Evolutionary conservation across 2,113 vertebrate genomes (phyloP), one percentile per base, ranked within the genome.

Genomic region (Odontophorus gujanensis): DNA sequence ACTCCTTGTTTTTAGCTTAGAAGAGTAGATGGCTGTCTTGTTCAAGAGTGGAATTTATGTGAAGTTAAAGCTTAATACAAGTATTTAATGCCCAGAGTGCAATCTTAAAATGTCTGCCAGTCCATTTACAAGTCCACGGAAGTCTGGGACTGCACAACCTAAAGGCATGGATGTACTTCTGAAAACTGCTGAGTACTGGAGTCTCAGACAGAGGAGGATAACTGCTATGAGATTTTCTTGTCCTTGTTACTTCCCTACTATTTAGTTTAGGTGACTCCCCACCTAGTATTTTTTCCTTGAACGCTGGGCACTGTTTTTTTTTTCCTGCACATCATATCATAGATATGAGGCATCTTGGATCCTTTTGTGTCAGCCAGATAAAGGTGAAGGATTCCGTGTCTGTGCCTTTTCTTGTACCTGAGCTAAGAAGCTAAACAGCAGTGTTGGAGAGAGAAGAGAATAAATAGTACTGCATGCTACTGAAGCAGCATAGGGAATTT

Each of bases 401-500:
- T 85, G 25, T 81, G 58, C 28, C 32, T 87, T 81, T 93, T 81
- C 58, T 76, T 91, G 40, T 63, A 71, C 47, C 50, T 82, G 13
- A 71, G 45, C 21, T 67, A 63, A 91, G 77, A 81, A 57, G 38
- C 57, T 81, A 47, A 90, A 90, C 43, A 93, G 55, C 62, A 58
- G 4, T 47, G 24, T 30, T 68, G 55, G 59, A 85, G 38, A 67
- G 69, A 79, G 66, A 66, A 92, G 69, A 61, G 82, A 89, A 91
- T 88, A 91, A 92, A 92, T 88, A 92, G 69, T 95, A 79, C 67
- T 34, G 32, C 69, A 85, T 82, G 63, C 71, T 87, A 40, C 73
- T 90, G 94, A 94, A 94, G 77, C 93, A 91, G 89, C 11, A 21
- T 50, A 73, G 95, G 94, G 94, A 92, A 96, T 96, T 96, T 96